These are phyloP conservation scores for Chionomys nivalis DNA, from an alignment of 2,113 vertebrate species.

Conservation along the genomic window DNA sequence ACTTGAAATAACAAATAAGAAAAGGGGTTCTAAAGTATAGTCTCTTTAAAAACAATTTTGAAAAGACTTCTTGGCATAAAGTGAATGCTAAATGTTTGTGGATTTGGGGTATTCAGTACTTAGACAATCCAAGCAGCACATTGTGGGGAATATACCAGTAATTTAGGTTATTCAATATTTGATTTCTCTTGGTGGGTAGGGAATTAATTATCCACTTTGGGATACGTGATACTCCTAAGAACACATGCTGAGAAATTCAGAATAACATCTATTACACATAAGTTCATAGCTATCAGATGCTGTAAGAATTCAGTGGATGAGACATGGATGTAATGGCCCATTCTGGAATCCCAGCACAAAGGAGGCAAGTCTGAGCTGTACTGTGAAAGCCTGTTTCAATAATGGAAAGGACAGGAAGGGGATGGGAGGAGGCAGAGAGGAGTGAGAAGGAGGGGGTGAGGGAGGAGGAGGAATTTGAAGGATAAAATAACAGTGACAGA, in stretches of 20 bases:
- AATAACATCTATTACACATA: background rate
- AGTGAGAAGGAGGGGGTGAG: too few species aligned
- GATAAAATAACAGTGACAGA: background rate
- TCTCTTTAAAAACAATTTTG: background rate
- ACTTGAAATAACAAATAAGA: background rate
- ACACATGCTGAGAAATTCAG: background rate
- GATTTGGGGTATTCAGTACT: background rate
- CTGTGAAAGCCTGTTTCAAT: background rate
- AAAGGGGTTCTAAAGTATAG: background rate
- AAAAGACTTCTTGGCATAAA: conserved; percentile 21
- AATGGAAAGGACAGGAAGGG: background rate
- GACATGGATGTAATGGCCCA: background rate
- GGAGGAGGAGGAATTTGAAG: background rate
- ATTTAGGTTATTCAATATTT: conserved; percentile 9
- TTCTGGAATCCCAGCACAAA: background rate
- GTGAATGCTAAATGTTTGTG: background rate
- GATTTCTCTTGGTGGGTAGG: background rate
- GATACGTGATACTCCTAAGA: background rate
- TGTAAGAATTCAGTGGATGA: background rate
- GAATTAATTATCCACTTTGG: background rate
- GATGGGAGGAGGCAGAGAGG: background rate
- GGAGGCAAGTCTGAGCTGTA: background rate
- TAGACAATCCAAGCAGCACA: background rate
- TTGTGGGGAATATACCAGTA: background rate
- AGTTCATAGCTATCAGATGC: background rate